Conservation (phyloP, 2,797 vertebrate genomes). For the Miichthys miiuy region DNA sequence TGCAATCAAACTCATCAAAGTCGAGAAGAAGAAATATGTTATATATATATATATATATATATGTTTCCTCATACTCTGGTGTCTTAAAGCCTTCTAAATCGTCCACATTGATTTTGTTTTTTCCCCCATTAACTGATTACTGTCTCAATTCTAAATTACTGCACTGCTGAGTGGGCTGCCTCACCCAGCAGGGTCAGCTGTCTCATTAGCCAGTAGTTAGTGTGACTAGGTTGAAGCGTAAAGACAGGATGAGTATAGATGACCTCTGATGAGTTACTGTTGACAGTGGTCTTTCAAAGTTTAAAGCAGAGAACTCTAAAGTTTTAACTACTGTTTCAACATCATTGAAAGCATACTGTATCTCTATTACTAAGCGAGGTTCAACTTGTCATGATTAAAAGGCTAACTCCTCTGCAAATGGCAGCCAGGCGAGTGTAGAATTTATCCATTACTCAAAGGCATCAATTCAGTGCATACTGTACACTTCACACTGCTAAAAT, state of each 20-base stretch:
- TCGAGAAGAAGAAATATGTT: constrained; percentile 29
- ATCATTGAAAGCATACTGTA: not conserved
- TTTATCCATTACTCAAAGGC: constrained; percentile 4
- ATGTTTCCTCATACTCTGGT: constrained; percentile 39
- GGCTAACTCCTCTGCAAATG: not conserved
- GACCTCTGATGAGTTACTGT: constrained; percentile 46
- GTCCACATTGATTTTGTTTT: constrained; percentile 50
- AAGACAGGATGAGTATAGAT: constrained; percentile 30
- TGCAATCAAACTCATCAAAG: constrained; percentile 40
- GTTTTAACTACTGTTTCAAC: not conserved
- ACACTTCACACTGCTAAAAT: constrained; percentile 2
- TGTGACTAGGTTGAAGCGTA: constrained; percentile 19
- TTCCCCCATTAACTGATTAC: constrained; percentile 55
- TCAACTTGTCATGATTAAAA: not conserved
- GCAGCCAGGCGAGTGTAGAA: not conserved
- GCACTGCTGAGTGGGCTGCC: constrained; percentile 50
- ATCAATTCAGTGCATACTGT: not conserved
- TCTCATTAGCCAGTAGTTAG: constrained; percentile 63
- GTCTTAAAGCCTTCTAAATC: constrained; percentile 47
- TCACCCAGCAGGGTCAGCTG: constrained; percentile 54
- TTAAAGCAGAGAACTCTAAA: not conserved
- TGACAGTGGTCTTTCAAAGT: constrained; percentile 18
- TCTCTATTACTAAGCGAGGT: not conserved
- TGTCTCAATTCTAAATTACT: constrained; percentile 56
- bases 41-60: no score